Evolutionary conservation across 2,797 vertebrate species (phyloP), one percentile per base, ranked within the genome.

Genomic region (Columba guinea): DNA sequence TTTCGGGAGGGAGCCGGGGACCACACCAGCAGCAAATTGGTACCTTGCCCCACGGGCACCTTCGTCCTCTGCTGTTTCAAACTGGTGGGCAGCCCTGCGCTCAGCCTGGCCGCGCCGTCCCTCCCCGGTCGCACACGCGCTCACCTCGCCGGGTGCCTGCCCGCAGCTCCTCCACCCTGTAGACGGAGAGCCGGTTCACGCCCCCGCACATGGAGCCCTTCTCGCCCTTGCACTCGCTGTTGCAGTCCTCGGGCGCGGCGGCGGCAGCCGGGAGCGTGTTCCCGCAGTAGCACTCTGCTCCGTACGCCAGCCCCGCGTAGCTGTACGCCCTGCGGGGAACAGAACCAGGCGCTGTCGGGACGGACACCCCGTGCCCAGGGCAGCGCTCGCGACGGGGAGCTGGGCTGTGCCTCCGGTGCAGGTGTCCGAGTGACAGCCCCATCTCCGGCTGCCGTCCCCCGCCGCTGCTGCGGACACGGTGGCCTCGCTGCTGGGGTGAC

Each of bases 281-380:
- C 88, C 99, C 99, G 0, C 99, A 99, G 98, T 99, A 99, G 97
- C 99, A 99, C 97, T 99, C 99, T 0, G 99, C 98, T 35, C 99
- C 99, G 0, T 98, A 99, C 7, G 99, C 99, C 97, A 99, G 97
- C 11, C 99, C 99, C 0, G 99, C 99, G 6, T 98, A 99, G 94
- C 97, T 95, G 92, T 99, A 99, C 39, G 99, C 98, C 93, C 99
- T 99, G 96, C 1, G 2, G 65, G 55, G 52, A 58, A 83, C 69
- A 76, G 26, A 9, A 13, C 3, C 69, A 5, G 52, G 18, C 4
- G 0, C 14, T 4, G 58, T 46, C 0, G 10, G 49, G 1, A 7
- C 9, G 7, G 20, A 21, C 9, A 18, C 27, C 41, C 49, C 0
- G 0, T 4, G 44, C 19, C 44, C 19, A 46, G 44, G 19, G 44